A percentile compares a stretch with the other conserved stretches of the same genome.
These are phyloP conservation scores for Brachyrhaphis roseni DNA, from an alignment of 2,797 vertebrate genomes.

Conservation along the genomic window DNA sequence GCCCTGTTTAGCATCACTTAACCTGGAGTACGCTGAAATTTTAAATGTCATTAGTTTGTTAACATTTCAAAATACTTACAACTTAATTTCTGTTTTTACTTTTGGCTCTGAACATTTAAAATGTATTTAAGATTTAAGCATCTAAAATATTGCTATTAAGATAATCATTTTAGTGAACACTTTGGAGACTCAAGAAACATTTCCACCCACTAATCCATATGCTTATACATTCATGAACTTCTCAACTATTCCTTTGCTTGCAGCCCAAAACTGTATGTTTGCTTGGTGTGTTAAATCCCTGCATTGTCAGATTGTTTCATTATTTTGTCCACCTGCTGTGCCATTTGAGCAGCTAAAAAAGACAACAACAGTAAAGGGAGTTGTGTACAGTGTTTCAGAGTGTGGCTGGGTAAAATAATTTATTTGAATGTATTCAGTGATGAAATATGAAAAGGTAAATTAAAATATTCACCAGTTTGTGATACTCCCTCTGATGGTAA, in stretches of 20 bases:
- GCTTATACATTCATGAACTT: neutral
- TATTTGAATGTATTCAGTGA: slow-evolving; percentile 65
- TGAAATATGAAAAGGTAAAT: slow-evolving; percentile 75
- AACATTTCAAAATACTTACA: neutral
- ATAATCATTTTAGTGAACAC: neutral
- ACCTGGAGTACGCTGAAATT: neutral
- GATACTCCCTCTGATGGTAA: slow-evolving; percentile 64
- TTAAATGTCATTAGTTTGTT: neutral
- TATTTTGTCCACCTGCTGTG: slow-evolving; percentile 33
- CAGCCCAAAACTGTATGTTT: neutral
- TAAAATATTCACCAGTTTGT: slow-evolving; percentile 74
- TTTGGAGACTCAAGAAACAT: slow-evolving; percentile 16
- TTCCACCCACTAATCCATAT: neutral
- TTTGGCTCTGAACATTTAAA: neutral
- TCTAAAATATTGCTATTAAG: no score
- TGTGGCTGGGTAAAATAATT: slow-evolving; percentile 27
- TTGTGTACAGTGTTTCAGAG: slow-evolving; percentile 35
- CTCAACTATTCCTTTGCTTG: neutral
- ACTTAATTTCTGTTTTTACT: neutral
- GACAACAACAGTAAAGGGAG: slow-evolving; percentile 8
- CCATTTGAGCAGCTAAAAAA: slow-evolving; percentile 21
- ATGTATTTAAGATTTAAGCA: neutral
- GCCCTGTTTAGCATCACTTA: neutral
- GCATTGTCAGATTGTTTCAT: slow-evolving; percentile 12
- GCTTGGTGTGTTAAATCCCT: slow-evolving; percentile 6